These are phyloP conservation scores for Spilarctia lutea DNA, from an alignment of 2,888 invertebrate genomes.

Conservation along the genomic window DNA sequence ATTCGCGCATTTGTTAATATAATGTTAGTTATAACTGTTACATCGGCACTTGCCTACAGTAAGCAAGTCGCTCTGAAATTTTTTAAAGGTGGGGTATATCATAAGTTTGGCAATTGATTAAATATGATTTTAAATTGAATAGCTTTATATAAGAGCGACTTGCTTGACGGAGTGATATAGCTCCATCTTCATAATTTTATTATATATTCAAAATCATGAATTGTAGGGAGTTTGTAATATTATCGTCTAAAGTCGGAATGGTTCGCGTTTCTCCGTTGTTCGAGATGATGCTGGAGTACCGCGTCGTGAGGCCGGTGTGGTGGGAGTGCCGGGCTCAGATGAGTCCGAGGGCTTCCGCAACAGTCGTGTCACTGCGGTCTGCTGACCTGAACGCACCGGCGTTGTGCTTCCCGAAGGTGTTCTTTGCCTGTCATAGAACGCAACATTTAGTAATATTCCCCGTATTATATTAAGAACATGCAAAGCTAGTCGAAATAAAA, in stretches of 20 bases:
- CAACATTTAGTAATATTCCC: constrained; percentile 33
- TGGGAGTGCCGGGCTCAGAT: constrained; percentile 87
- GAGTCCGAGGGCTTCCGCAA: constrained; percentile 90
- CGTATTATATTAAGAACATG: constrained; percentile 32
- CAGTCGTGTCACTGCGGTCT: constrained; percentile 88
- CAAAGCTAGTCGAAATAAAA: constrained; percentile 48
- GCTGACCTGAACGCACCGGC: constrained; percentile 88
- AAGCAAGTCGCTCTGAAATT: constrained; percentile 62
- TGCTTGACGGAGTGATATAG: constrained; percentile 55
- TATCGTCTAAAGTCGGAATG: constrained; percentile 90
- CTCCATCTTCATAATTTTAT: constrained; percentile 40
- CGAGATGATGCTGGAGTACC: constrained; percentile 76
- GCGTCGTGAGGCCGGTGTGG: constrained; percentile 76
- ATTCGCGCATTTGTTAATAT: constrained; percentile 81
- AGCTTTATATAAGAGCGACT: constrained; percentile 64
- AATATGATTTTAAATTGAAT: constrained; percentile 48
- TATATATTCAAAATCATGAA: constrained; percentile 42
- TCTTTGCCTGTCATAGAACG: constrained; percentile 86
- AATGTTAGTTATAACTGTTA: constrained; percentile 75
- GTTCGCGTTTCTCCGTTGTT: constrained; percentile 88
- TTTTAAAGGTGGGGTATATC: constrained; percentile 48
- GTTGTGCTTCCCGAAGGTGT: constrained; percentile 92
- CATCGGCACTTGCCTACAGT: constrained; percentile 65
- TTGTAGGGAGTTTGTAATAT: constrained; percentile 28
- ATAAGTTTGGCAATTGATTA: constrained; percentile 52